phyloP scores from a whole-genome alignment of 2,113 vertebrate species.

The Sclerurus mexicanus region DNA sequence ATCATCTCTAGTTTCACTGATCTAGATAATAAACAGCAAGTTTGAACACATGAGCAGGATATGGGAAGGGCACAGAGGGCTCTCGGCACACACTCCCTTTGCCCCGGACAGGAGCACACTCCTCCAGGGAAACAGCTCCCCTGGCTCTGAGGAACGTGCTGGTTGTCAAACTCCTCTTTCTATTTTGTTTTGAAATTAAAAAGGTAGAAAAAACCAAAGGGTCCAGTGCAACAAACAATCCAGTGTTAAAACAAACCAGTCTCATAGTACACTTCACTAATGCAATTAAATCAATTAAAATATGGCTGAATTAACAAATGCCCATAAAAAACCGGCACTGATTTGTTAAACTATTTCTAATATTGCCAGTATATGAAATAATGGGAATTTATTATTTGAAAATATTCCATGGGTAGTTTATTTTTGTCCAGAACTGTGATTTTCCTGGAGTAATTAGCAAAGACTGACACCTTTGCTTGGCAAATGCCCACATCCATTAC shows the following conservation, averaged over 20 bases:
- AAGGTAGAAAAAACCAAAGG: not conserved
- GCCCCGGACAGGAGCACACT: not conserved
- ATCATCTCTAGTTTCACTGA: not conserved
- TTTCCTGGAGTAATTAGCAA: not conserved
- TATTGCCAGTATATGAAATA: not conserved
- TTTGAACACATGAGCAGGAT: fast-evolving
- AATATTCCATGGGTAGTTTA: not conserved
- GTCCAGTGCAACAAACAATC: not conserved
- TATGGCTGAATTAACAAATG: not conserved
- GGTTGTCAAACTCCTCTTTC: not conserved
- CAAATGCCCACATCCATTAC: not conserved
- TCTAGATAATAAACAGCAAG: not conserved
- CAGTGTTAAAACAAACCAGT: not conserved
- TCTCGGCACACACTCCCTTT: fast-evolving
- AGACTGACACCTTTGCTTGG: not conserved
- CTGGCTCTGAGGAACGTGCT: fast-evolving
- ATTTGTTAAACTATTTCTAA: not conserved
- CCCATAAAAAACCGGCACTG: not conserved
- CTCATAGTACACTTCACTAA: not conserved
- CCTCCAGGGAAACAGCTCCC: not conserved
- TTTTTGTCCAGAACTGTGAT: not conserved
- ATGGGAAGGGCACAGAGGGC: fast-evolving
- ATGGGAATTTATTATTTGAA: not conserved
- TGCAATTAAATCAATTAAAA: not conserved
- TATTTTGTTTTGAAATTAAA: not conserved